phyloP scores from a whole-genome alignment of 2,797 vertebrate species.

The Pampus argenteus region DNA sequence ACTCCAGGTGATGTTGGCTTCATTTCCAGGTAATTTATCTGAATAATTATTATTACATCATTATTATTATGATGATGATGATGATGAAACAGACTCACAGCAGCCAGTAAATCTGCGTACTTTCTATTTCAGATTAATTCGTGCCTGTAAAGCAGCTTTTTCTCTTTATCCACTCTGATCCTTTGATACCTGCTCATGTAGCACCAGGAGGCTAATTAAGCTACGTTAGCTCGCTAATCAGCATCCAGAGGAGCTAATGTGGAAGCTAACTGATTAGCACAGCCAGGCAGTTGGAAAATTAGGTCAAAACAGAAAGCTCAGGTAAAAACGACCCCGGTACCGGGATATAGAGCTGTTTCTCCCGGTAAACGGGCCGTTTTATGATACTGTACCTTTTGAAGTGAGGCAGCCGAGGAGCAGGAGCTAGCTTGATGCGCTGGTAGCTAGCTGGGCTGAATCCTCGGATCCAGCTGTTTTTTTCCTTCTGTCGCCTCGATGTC shows the following conservation, averaged over 20 bases:
- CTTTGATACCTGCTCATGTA: conserved; percentile 8
- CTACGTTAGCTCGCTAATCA: conserved; percentile 59
- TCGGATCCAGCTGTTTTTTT: conserved; percentile 69
- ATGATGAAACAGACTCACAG: too few species aligned
- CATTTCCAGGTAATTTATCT: neutral
- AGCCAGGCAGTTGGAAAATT: conserved; percentile 42
- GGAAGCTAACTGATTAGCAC: conserved; percentile 52
- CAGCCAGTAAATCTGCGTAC: too few species aligned
- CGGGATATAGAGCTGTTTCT: neutral
- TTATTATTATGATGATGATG: too few species aligned
- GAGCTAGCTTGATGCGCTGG: conserved; percentile 4
- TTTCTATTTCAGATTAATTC: too few species aligned
- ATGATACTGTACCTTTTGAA: conserved; percentile 51
- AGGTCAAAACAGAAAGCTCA: conserved; percentile 39
- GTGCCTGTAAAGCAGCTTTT: too few species aligned
- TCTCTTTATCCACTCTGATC: conserved; percentile 26
- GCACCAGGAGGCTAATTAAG: conserved; percentile 49
- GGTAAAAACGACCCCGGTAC: neutral
- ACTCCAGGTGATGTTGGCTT: neutral
- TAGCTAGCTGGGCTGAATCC: conserved; percentile 28
- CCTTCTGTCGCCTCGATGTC: conserved; percentile 58
- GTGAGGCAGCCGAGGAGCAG: conserved; percentile 21
- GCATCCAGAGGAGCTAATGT: conserved; percentile 50
- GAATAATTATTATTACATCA: too few species aligned
- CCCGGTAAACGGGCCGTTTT: neutral